A percentile compares a stretch with the other conserved stretches of the same genome.
phyloP scores from a whole-genome alignment of 2,888 invertebrate genomes.

The Sycophila texana region DNA sequence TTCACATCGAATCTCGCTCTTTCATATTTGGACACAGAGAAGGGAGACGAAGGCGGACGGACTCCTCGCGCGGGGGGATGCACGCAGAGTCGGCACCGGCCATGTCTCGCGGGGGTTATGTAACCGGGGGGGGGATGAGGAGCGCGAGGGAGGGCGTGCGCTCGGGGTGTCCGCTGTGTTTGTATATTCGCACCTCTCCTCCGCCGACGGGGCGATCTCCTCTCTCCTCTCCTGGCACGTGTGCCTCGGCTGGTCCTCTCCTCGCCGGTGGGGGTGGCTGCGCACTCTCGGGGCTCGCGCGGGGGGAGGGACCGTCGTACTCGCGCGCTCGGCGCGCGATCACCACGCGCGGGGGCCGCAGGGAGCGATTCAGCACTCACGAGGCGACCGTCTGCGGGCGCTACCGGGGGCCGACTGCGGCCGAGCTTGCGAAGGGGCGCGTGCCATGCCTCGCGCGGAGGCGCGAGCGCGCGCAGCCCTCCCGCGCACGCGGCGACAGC shows the following conservation, averaged over 20 bases:
- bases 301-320: not conserved
- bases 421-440: constrained; percentile 13
- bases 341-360: not conserved
- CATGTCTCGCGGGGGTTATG: constrained; percentile 34
- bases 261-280: not conserved
- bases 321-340: not conserved
- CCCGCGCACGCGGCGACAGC: not conserved
- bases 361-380: not conserved
- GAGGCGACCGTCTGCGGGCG: not conserved
- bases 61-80: not conserved
- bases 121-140: constrained; percentile 16
- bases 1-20: too few relatives aligned
- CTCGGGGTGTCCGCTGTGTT: not conserved
- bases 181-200: constrained; percentile 5
- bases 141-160: not conserved
- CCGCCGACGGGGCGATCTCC: not conserved
- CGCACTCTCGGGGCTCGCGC: not conserved
- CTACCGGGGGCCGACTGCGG: constrained; percentile 19
- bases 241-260: not conserved
- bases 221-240: not conserved
- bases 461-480: too few relatives aligned
- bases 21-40: too few relatives aligned
- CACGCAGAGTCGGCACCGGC: constrained; percentile 8
- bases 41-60: constrained; percentile 6
- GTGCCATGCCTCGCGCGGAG: not conserved